Evolutionary conservation across 2,888 invertebrate species (phyloP).

Genomic region (Chrysomela aeneicollis): DNA sequence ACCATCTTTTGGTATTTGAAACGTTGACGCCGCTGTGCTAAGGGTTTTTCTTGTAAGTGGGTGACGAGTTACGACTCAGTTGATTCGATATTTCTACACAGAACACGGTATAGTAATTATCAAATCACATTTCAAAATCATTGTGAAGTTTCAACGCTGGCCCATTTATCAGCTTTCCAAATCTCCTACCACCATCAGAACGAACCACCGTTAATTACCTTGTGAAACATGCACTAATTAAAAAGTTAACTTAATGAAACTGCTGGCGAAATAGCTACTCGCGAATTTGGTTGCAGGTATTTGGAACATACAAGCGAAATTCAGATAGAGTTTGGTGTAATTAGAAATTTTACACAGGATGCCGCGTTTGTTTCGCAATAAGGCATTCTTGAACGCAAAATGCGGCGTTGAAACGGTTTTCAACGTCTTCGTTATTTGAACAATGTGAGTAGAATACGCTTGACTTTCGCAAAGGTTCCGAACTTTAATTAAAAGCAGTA

Average conservation of each 20-base stretch:
- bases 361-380: slow-evolving; percentile 15
- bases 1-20: no score
- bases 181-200: neutral
- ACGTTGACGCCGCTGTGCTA: no score
- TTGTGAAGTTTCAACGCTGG: no score
- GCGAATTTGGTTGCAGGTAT: neutral
- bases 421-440: slow-evolving; percentile 3
- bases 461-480: neutral
- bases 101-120: no score
- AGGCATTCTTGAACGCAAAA: slow-evolving; percentile 17
- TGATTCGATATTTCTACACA: no score
- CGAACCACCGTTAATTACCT: neutral
- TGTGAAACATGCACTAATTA: slow-evolving; percentile 1
- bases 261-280: neutral
- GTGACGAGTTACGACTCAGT: no score
- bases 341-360: slow-evolving; percentile 19
- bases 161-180: neutral
- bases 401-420: neutral
- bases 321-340: slow-evolving; percentile 16
- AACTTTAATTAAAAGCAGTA: neutral
- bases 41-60: no score
- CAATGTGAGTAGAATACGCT: neutral
- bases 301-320: slow-evolving; percentile 8
- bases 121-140: no score
- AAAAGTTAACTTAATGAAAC: slow-evolving; percentile 2